Evolutionary conservation across 2,113 vertebrate genomes (phyloP).

Genomic region (Mungos mungo): DNA sequence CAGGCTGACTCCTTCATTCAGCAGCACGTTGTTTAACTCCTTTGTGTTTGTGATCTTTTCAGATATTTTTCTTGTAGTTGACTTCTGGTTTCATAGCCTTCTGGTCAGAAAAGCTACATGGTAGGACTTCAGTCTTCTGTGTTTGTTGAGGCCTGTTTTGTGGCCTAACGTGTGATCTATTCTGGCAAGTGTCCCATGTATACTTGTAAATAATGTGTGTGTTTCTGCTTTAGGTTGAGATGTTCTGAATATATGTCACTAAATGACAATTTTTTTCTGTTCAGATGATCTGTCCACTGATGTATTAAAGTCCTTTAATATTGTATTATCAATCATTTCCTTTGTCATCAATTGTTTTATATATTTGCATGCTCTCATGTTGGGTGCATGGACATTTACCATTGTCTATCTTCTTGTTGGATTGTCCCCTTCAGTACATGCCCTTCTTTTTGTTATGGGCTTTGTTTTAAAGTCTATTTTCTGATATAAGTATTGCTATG

Average conservation of each 20-base stretch:
- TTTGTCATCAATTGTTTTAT: neutral
- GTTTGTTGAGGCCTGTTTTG: neutral
- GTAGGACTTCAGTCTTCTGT: neutral
- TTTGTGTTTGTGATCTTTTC: neutral
- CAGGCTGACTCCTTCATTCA: neutral
- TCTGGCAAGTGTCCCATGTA: neutral
- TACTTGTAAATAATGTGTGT: neutral
- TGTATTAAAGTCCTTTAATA: neutral
- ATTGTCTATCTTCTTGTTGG: neutral
- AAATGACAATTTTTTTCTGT: too few relatives aligned
- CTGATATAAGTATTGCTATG: neutral
- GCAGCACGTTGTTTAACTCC: neutral
- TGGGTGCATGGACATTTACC: neutral
- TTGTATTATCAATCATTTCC: neutral
- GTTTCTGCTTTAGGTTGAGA: neutral
- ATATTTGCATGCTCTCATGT: neutral
- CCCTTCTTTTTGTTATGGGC: neutral
- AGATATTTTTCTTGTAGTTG: neutral
- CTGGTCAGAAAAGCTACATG: neutral
- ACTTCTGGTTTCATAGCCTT: neutral
- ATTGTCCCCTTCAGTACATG: neutral
- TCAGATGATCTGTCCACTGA: neutral
- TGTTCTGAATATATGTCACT: neutral
- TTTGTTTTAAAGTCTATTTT: neutral
- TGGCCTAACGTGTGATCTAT: neutral